Evolutionary conservation across 2,113 vertebrate species (phyloP), one percentile per base, ranked within the genome.

Genomic region (Corythornis vintsioides): DNA sequence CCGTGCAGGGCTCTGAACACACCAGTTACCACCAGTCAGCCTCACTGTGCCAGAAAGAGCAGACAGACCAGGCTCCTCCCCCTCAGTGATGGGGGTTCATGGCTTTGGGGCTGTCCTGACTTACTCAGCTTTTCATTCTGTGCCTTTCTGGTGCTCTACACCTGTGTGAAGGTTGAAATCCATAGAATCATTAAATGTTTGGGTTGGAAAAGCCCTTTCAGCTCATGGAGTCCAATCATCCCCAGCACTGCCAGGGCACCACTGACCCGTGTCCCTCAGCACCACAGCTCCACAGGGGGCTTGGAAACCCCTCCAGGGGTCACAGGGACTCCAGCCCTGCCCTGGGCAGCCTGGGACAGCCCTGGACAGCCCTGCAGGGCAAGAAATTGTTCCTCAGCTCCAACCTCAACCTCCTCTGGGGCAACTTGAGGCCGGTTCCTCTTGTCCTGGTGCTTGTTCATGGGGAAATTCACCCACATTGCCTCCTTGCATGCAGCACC

Each of bases 21-120:
- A 24, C 43, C 9, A 1, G 26, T 11, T 16, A 13, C 21, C 52
- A 28, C 25, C 16, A 3, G 63, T 25, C 64, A 48, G 24, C 31
- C 38, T 69, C 7, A 1, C 2, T 3, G 52, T 10, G 22, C 42
- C 20, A 14, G 13, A 15, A 33, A 15, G 31, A 66, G 63, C 45
- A 3, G 15, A 28, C 3, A 19, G 11, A 18, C 1, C 3, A 29
- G 53, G 33, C 4, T 73, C 1, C 14, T 73, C 1, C 14, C 24
- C 9, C 43, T n/a, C 13, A 26, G 29, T 13, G 38, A 31, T 2
- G 25, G 50, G 13, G 48, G 6, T 48, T 90, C 38, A 67, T 11
- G 31, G 69, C 45, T 59, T 26, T 7, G 19, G 20, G 19, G 73
- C n/a, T 25, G 25, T 55, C 56, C 15, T 16, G 35, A 38, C 53